Percentiles rank a stretch among this genome's conserved stretches.
phyloP scores from a whole-genome alignment of 2,113 vertebrate genomes.

The Aphelocoma coerulescens region DNA sequence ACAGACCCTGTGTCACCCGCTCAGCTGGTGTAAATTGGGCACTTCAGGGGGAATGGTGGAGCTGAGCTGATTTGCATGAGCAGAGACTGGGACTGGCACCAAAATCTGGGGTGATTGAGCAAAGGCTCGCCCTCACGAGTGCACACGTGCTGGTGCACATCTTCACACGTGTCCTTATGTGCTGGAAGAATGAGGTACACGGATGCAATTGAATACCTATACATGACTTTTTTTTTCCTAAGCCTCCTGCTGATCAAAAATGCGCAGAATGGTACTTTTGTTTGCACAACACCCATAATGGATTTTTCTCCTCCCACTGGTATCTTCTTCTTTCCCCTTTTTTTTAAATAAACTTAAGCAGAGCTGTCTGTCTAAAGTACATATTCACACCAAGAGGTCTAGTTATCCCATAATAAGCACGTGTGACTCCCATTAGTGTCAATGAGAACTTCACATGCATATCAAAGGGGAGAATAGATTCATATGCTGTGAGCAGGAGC shows the following conservation, averaged over 20 bases:
- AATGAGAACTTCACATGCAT: slow-evolving; percentile 65
- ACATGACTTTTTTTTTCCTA: background rate
- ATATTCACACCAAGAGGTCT: slow-evolving; percentile 61
- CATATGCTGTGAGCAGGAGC: slow-evolving; percentile 59
- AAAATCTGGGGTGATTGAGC: background rate
- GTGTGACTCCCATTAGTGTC: slow-evolving; percentile 62
- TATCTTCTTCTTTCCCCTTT: background rate
- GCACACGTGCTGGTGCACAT: rapidly evolving
- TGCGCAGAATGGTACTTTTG: slow-evolving; percentile 13
- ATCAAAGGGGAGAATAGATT: slow-evolving; percentile 68
- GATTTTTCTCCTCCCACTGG: background rate
- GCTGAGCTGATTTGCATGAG: background rate
- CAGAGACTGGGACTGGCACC: background rate
- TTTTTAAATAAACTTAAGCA: background rate
- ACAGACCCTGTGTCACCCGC: background rate
- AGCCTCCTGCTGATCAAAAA: background rate
- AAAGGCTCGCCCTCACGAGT: background rate
- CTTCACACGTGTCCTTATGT: rapidly evolving
- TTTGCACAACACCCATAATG: slow-evolving; percentile 49
- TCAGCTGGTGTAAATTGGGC: background rate
- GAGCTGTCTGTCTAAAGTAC: slow-evolving; percentile 60
- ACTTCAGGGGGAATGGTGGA: background rate
- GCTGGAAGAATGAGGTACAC: background rate
- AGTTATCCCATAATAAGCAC: slow-evolving; percentile 57
- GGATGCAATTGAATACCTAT: background rate